A percentile compares a stretch with the other conserved stretches of the same genome.
Conservation (phyloP, 2,888 invertebrate genomes). For the Callosobruchus maculatus region DNA sequence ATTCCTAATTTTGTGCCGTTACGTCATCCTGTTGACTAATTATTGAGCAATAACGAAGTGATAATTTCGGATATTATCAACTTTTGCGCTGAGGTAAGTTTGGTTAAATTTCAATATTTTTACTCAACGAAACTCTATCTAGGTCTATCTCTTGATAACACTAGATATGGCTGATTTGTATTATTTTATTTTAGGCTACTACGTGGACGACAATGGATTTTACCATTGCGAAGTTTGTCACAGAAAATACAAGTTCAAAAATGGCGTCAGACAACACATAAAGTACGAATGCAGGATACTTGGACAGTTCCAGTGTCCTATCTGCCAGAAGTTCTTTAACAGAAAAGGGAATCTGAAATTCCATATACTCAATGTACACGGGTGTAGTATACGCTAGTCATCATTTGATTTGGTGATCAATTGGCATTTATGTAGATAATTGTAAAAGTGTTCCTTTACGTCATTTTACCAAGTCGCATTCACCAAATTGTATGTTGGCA, state of each 20-base stretch:
- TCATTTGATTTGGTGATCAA: no score
- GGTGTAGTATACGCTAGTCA: not conserved
- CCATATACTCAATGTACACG: conserved; percentile 14
- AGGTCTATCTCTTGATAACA: no score
- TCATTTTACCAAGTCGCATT: no score
- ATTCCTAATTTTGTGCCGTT: no score
- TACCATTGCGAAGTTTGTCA: conserved; percentile 59
- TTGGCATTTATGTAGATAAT: no score
- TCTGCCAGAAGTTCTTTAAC: conserved; percentile 26
- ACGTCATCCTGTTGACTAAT: no score
- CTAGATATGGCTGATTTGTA: not conserved
- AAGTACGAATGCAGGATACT: conserved; percentile 20
- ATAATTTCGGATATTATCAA: no score
- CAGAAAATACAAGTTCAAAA: conserved; percentile 68
- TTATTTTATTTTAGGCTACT: not conserved
- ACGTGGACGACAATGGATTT: not conserved
- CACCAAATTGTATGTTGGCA: not conserved
- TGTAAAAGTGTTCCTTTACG: no score
- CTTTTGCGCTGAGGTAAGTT: no score
- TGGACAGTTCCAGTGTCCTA: conserved; percentile 20
- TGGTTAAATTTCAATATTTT: no score
- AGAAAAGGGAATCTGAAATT: conserved; percentile 18
- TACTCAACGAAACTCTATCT: no score
- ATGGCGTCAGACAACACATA: conserved; percentile 58
- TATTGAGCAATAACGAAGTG: no score